Evolutionary conservation across 2,113 vertebrate species (phyloP), one percentile per base, ranked within the genome.

Genomic region (Camarhynchus parvulus): DNA sequence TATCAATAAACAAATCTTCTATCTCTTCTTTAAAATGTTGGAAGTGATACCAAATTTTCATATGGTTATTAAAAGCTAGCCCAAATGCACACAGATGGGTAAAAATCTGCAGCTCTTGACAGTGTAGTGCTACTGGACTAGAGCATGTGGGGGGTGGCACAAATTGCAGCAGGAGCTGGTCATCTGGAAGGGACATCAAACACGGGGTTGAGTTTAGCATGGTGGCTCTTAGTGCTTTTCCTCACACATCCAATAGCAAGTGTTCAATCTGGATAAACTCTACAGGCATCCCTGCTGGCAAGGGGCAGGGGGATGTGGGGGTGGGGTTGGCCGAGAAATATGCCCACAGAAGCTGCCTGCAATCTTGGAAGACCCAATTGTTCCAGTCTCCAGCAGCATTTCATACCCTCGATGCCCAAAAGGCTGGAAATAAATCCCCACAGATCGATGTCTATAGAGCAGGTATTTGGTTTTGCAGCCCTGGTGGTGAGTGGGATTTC

Each of bases 141-240:
- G 46, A 84, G 41, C 1, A 1, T 3, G 0, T 25, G 0, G 0
- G 10, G 4, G 12, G 1, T 52, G 16, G 37, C 50, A 89, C 11
- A 49, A 66, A 58, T 23, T 44, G 19, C 44, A n/a, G 22, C 20
- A 68, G 44, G 24, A 67, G 14, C 15, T 63, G 33, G 25, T 49
- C 37, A 46, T 6, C 31, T 77, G 24, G 7, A 62, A 77, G 42
- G 7, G 33, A 28, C 24, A 5, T 12, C 8, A 33, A 67, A 33
- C 1, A 2, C 0, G 0, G 10, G 12, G 3, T 0, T 80, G 33
- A 33, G 46, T 31, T 73, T 41, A 33, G 15, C 10, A 20, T 21
- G 10, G 8, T 75, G 53, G 16, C 22, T 83, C 35, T 44, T 14
- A 4, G 7, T 39, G 23, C 37, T 67, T 66, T 52, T 28, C 44